Evolutionary conservation across 1,140 invertebrate genomes (phyloP).

Genomic region (Drosophila littoralis): DNA sequence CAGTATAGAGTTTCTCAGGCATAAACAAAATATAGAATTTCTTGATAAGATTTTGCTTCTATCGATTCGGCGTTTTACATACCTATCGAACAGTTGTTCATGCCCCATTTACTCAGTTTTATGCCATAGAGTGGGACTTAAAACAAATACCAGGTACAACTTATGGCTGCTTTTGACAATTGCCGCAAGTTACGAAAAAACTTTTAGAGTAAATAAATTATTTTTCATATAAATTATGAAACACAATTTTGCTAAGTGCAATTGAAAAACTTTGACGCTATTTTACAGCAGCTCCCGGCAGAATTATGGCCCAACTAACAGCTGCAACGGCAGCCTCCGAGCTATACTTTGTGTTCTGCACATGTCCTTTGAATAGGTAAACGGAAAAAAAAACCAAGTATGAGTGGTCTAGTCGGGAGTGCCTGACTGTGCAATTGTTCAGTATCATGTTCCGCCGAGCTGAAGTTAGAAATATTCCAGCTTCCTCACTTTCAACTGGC

Average conservation of each 20-base stretch:
- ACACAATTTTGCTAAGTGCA: conserved; percentile 28
- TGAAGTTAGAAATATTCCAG: no score
- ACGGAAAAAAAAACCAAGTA: no score
- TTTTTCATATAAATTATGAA: conserved; percentile 34
- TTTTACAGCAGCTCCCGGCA: not conserved
- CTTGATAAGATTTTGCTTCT: no score
- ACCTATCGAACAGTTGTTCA: not conserved
- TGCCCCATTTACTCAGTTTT: not conserved
- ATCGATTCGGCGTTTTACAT: no score
- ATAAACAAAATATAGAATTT: no score
- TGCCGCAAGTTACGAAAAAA: conserved; percentile 13
- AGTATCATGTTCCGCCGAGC: no score
- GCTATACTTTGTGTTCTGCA: not conserved
- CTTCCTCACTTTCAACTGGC: no score
- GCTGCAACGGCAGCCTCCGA: not conserved
- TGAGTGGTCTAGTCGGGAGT: no score
- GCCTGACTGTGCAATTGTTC: no score
- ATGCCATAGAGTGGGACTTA: not conserved
- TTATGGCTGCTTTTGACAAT: conserved; percentile 11
- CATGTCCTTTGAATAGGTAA: conserved; percentile 1
- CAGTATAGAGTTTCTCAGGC: no score
- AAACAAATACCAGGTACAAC: conserved; percentile 8
- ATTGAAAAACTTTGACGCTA: conserved; percentile 23
- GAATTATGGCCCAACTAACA: not conserved
- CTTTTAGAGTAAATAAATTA: conserved; percentile 24